phyloP scores from a whole-genome alignment of 2,888 invertebrate species.

The Sicus ferrugineus region DNA sequence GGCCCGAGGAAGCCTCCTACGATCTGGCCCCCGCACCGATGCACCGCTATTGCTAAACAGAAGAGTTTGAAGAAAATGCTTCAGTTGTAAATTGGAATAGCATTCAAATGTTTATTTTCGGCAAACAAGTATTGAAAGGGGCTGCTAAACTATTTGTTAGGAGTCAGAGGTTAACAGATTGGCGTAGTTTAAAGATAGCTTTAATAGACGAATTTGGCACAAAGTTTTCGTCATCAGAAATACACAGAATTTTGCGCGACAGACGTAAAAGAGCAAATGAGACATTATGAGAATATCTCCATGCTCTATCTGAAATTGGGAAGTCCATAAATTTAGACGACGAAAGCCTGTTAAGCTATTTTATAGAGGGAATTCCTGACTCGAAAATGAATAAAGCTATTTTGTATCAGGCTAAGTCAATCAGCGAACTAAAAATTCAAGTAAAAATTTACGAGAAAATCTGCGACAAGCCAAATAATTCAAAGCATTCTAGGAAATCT shows the following conservation, averaged over 20 bases:
- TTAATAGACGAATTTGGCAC: slow-evolving; percentile 31
- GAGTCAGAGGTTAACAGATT: slow-evolving; percentile 20
- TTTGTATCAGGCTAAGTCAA: slow-evolving; percentile 29
- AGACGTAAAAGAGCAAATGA: slow-evolving; percentile 35
- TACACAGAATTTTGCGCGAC: slow-evolving; percentile 31
- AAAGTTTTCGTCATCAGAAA: slow-evolving; percentile 25
- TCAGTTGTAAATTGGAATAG: slow-evolving; percentile 31
- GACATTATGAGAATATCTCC: slow-evolving; percentile 31
- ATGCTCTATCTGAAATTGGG: slow-evolving; percentile 30
- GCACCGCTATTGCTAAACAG: too few relatives aligned
- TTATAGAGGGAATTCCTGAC: slow-evolving; percentile 34
- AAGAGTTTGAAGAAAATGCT: slow-evolving; percentile 38
- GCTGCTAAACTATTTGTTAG: slow-evolving; percentile 34
- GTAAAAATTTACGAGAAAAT: slow-evolving; percentile 17
- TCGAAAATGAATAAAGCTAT: slow-evolving; percentile 27
- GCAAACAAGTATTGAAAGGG: slow-evolving; percentile 33
- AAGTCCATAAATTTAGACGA: slow-evolving; percentile 34
- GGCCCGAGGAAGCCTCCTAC: too few relatives aligned
- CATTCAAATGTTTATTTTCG: slow-evolving; percentile 35
- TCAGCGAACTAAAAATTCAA: slow-evolving; percentile 1
- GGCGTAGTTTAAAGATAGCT: slow-evolving; percentile 27
- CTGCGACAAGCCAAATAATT: too few relatives aligned
- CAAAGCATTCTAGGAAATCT: too few relatives aligned
- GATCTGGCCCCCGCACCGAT: too few relatives aligned
- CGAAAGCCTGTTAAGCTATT: slow-evolving; percentile 29